Evolutionary conservation across 2,888 invertebrate species (phyloP).

Genomic region (Mimas tiliae): DNA sequence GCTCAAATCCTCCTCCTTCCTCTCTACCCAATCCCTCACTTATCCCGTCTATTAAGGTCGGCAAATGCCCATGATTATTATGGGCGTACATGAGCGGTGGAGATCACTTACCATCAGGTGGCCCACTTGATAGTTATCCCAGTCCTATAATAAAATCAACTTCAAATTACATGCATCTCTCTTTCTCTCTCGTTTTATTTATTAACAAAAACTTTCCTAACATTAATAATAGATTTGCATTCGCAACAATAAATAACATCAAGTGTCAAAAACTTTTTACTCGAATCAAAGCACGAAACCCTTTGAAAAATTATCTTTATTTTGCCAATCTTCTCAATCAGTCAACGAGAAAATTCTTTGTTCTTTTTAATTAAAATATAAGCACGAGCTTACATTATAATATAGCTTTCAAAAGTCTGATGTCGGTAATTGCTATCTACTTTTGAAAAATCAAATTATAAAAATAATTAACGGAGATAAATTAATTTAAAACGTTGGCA

Average conservation of each 20-base stretch:
- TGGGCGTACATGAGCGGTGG: too few species aligned
- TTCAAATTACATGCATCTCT: too few species aligned
- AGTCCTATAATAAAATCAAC: too few species aligned
- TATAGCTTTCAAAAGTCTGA: neutral
- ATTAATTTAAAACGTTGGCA: neutral
- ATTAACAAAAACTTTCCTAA: too few species aligned
- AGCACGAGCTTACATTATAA: neutral
- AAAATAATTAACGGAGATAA: neutral
- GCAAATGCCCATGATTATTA: too few species aligned
- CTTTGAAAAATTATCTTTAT: neutral
- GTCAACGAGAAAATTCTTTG: conserved; percentile 15
- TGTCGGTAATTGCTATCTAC: neutral
- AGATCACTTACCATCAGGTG: too few species aligned
- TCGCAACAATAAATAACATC: neutral
- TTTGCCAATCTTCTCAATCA: neutral
- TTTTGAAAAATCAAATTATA: conserved; percentile 3
- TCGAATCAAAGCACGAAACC: neutral
- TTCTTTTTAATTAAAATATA: conserved; percentile 2
- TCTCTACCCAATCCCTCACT: too few species aligned
- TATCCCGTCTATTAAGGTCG: too few species aligned
- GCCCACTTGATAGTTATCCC: too few species aligned
- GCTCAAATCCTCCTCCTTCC: too few species aligned
- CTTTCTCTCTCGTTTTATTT: too few species aligned
- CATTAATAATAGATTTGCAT: neutral
- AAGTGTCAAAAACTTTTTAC: neutral